Evolutionary conservation across 2,888 invertebrate species (phyloP), one percentile per base, ranked within the genome.

Genomic region (Petrolisthes cinctipes): DNA sequence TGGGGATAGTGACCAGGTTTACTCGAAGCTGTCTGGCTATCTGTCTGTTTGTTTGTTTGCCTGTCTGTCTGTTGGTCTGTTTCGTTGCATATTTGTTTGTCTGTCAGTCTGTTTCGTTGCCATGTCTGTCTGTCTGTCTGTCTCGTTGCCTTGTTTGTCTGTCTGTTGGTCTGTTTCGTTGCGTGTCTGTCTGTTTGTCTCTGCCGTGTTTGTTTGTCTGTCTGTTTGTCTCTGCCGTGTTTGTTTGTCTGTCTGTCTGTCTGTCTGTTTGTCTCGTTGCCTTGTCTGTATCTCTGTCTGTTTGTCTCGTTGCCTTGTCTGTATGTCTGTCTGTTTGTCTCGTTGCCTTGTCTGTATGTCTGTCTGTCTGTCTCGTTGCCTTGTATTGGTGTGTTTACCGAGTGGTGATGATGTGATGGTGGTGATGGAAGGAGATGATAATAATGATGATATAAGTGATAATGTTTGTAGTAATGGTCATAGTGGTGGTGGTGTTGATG

Each of bases 401-500:
- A 14, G 66, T 61, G 66, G 11, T 9, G 9, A 20, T 75, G 17
- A 14, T 78, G 37, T 23, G 20, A 51, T 78, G 78, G 37, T 78
- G 37, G 11, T 78, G 78, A 51, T 78, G 78, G 78, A 0, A 51
- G 78, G 20, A 51, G 37, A 11, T 23, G 20, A 37, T 7, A 17
- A 7, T 5, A 37, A 51, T 78, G 37, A 17, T 78, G 78, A 5
- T 78, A 17, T 5, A 5, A n/a, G 37, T 51, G 53, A 11, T 51
- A 14, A 53, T 54, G 53, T 5, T 5, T 2, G 20, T 51, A 51
- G 5, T 53, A 23, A 7, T 76, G 54, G 23, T 54, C 54, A 4
- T 54, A 14, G 53, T 53, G 79, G 79, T 79, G 54, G 11, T 54
- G 54, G 79, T 51, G 80, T n/a, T 80, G 61, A n/a, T 80, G 61